These are phyloP conservation scores for Lepidurus couesii DNA, from an alignment of 1,140 invertebrate genomes.

Conservation along the genomic window DNA sequence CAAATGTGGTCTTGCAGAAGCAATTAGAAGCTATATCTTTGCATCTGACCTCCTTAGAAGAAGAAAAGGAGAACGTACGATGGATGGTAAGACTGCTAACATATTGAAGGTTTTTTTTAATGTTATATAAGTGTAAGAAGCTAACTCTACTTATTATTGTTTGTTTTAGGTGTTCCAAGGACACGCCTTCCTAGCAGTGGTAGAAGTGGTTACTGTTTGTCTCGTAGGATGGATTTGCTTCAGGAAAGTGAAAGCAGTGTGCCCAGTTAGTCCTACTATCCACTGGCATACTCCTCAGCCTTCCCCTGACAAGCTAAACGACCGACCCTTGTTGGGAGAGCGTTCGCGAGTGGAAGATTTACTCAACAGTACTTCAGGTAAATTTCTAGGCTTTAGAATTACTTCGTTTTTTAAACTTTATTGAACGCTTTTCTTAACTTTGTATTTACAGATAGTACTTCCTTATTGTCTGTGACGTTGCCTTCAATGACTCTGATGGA, in stretches of 20 bases:
- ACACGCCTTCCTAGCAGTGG: not conserved
- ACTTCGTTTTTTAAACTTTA: conserved; percentile 27
- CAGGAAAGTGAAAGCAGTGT: not conserved
- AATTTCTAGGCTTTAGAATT: not conserved
- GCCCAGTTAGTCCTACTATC: not conserved
- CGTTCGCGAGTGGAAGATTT: not conserved
- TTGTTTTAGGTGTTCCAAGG: not conserved
- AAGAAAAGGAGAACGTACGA: conserved; percentile 27
- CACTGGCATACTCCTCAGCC: not conserved
- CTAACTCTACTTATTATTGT: conserved; percentile 24
- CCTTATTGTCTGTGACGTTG: conserved; percentile 22
- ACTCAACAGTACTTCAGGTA: not conserved
- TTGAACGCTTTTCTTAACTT: conserved; percentile 29
- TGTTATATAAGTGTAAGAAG: not conserved
- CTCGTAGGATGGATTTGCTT: not conserved
- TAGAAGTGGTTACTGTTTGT: not conserved
- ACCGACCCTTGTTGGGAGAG: not conserved
- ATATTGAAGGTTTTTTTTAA: not conserved
- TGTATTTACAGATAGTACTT: conserved; percentile 34
- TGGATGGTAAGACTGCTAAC: conserved; percentile 22
- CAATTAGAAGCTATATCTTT: conserved; percentile 35
- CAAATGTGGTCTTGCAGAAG: conserved; percentile 40
- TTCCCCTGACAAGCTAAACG: not conserved
- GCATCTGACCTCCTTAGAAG: conserved; percentile 26
- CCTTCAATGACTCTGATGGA: conserved; percentile 3